Evolutionary conservation across 2,888 invertebrate species (phyloP).

Genomic region (Cryptocephalus primarius): DNA sequence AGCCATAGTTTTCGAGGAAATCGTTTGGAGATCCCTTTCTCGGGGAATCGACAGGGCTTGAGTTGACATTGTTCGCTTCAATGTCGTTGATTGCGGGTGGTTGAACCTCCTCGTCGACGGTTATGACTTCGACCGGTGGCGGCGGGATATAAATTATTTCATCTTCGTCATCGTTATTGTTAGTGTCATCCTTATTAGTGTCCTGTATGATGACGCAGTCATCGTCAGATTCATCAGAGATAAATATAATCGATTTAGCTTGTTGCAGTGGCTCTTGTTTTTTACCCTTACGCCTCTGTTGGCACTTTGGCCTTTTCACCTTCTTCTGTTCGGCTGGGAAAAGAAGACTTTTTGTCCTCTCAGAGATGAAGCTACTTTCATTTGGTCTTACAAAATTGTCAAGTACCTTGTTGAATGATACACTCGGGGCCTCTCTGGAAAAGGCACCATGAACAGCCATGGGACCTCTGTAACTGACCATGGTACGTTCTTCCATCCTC

Average conservation of each 20-base stretch:
- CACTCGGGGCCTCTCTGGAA: no score
- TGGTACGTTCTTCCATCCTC: no score
- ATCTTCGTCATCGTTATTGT: slow-evolving; percentile 12
- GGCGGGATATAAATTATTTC: slow-evolving; percentile 26
- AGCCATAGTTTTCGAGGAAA: slow-evolving; percentile 20
- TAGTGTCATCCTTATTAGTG: not conserved
- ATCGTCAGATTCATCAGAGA: slow-evolving; percentile 11
- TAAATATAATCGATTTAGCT: not conserved
- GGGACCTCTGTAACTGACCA: no score
- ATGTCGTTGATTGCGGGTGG: not conserved
- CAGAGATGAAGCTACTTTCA: no score
- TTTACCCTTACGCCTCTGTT: no score
- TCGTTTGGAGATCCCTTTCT: slow-evolving; percentile 20
- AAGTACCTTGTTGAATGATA: no score
- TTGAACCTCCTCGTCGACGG: slow-evolving; percentile 19
- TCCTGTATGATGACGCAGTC: slow-evolving; percentile 9
- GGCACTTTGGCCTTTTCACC: no score
- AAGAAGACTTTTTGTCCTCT: no score
- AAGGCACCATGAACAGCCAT: no score
- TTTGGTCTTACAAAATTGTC: no score
- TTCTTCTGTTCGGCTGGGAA: no score
- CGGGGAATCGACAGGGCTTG: slow-evolving; percentile 13
- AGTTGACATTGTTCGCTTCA: slow-evolving; percentile 10
- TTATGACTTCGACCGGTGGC: slow-evolving; percentile 23
- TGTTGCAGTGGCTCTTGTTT: no score